Evolutionary conservation across 2,888 invertebrate genomes (phyloP).

Genomic region (Lepidochrysops patricia): DNA sequence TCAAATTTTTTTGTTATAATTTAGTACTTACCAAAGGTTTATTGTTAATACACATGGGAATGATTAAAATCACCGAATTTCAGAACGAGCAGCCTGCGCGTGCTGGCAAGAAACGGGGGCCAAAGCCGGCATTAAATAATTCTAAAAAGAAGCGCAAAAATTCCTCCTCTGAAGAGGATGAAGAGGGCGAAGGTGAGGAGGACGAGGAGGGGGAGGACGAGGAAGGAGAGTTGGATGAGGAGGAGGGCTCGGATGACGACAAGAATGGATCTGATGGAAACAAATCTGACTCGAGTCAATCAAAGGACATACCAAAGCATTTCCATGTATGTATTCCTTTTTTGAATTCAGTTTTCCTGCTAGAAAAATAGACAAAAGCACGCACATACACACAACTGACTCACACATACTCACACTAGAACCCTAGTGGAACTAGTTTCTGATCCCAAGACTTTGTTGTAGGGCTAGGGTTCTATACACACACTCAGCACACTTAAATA

Average conservation of each 20-base stretch:
- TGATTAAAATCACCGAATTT: background rate
- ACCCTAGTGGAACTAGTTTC: too few relatives aligned
- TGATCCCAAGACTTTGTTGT: too few relatives aligned
- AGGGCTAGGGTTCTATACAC: too few relatives aligned
- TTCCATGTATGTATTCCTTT: constrained; percentile 59
- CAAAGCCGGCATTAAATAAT: constrained; percentile 50
- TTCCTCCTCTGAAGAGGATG: constrained; percentile 62
- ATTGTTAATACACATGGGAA: background rate
- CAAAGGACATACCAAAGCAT: constrained; percentile 73
- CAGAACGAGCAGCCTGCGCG: constrained; percentile 55
- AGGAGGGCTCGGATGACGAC: constrained; percentile 69
- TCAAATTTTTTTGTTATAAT: too few relatives aligned
- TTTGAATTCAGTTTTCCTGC: too few relatives aligned
- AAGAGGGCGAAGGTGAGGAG: constrained; percentile 57
- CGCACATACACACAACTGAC: too few relatives aligned
- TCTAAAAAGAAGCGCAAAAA: constrained; percentile 67
- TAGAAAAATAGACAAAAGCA: too few relatives aligned
- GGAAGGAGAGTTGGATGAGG: constrained; percentile 63
- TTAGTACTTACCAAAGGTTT: too few relatives aligned
- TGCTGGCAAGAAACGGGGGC: constrained; percentile 49
- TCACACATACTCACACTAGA: too few relatives aligned
- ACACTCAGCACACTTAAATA: too few relatives aligned
- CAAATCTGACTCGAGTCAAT: constrained; percentile 70
- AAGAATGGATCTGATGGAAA: constrained; percentile 71
- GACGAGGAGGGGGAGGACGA: constrained; percentile 61